Evolutionary conservation across 2,888 invertebrate species (phyloP).

Genomic region (Ochlodes sylvanus): DNA sequence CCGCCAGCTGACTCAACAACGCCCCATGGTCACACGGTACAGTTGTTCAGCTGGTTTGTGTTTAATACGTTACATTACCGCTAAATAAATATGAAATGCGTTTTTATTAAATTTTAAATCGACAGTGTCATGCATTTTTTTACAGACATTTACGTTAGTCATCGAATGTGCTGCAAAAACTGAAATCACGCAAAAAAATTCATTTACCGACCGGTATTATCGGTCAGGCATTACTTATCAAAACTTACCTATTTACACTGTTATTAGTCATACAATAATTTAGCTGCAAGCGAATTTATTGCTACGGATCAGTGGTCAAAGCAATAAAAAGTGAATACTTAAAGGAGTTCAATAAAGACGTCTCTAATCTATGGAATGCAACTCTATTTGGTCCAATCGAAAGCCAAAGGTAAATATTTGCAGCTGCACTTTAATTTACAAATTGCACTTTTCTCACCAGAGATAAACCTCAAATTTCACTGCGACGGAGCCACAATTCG

Average conservation of each 20-base stretch:
- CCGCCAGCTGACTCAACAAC: background rate
- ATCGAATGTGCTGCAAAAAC: constrained; percentile 1
- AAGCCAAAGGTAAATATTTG: constrained; percentile 26
- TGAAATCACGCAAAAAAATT: background rate
- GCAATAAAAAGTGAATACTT: background rate
- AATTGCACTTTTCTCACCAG: constrained; percentile 22
- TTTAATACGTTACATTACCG: background rate
- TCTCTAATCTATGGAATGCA: constrained; percentile 15
- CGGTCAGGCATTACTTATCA: background rate
- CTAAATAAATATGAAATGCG: background rate
- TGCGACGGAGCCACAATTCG: constrained; percentile 12
- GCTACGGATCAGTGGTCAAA: background rate
- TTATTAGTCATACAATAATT: background rate
- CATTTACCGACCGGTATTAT: background rate
- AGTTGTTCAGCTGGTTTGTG: background rate
- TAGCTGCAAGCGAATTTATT: background rate
- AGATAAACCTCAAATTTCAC: constrained; percentile 28
- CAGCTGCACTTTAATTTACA: constrained; percentile 17
- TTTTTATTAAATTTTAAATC: background rate
- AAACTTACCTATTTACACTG: background rate
- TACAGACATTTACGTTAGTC: background rate
- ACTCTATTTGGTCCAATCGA: constrained; percentile 19
- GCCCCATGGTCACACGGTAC: background rate
- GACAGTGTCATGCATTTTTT: background rate
- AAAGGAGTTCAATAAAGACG: constrained; percentile 6